Conservation (phyloP, 2,113 vertebrate genomes). For the Prolemur simus region DNA sequence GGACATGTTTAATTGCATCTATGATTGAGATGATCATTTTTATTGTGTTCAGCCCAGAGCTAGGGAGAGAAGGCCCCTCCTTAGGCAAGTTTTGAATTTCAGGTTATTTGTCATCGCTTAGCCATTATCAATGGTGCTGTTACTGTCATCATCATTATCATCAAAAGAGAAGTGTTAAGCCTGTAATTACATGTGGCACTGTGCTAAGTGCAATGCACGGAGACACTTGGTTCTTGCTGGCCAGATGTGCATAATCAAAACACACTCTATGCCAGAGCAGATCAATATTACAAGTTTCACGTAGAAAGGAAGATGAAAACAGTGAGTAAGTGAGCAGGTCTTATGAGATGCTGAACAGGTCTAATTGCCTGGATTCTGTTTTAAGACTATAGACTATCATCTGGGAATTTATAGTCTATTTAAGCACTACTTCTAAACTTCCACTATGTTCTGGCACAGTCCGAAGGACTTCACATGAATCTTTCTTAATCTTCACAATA, state of each 20-base stretch:
- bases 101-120: slow-evolving; percentile 52
- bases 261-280: background rate
- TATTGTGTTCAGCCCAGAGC: slow-evolving; percentile 10
- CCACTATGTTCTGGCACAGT: background rate
- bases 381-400: background rate
- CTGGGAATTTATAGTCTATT: background rate
- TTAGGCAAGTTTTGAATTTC: slow-evolving; percentile 45
- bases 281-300: background rate
- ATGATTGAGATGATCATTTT: slow-evolving; percentile 55
- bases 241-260: slow-evolving; percentile 55
- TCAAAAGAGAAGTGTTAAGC: slow-evolving; percentile 54
- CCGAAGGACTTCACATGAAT: background rate
- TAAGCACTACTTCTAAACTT: background rate
- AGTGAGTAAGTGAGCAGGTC: background rate
- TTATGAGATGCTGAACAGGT: background rate
- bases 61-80: background rate
- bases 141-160: slow-evolving; percentile 61
- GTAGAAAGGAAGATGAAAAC: background rate
- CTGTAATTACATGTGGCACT: slow-evolving; percentile 46
- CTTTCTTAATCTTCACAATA: background rate
- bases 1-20: slow-evolving; percentile 57
- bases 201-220: slow-evolving; percentile 28
- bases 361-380: background rate
- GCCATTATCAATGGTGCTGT: slow-evolving; percentile 19
- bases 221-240: slow-evolving; percentile 9